Evolutionary conservation across 1,140 invertebrate genomes (phyloP).

Genomic region (Drosophila guanche): DNA sequence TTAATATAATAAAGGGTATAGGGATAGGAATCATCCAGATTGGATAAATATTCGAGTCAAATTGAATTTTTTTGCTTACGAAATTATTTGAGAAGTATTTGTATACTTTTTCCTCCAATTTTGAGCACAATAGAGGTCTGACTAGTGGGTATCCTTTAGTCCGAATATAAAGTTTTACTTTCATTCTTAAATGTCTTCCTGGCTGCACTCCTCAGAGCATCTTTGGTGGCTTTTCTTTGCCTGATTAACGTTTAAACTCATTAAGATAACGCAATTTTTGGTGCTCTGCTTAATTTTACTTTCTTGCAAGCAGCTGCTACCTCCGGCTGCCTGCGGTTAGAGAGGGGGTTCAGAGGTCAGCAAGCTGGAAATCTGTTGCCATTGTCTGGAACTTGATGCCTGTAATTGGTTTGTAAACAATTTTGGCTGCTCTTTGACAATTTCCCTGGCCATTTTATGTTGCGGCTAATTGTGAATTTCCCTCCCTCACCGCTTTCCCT

Average conservation of each 20-base stretch:
- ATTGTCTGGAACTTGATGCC: conserved; percentile 55
- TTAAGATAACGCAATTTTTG: conserved; percentile 81
- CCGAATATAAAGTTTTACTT: no score
- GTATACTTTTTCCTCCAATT: no score
- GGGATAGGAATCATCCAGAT: no score
- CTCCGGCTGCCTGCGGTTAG: conserved; percentile 28
- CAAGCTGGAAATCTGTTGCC: conserved; percentile 63
- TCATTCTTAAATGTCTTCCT: conserved; percentile 21
- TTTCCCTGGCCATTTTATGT: conserved; percentile 58
- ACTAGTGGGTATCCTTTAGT: no score
- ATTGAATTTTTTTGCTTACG: no score
- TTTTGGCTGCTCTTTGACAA: conserved; percentile 72
- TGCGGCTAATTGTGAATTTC: conserved; percentile 62
- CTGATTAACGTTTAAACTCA: conserved; percentile 82
- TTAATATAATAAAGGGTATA: no score
- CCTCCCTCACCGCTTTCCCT: background rate
- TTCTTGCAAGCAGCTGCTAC: conserved; percentile 59
- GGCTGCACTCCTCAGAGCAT: background rate
- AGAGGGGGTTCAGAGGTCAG: conserved; percentile 63
- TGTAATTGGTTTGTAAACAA: conserved; percentile 79
- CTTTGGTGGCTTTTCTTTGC: conserved; percentile 28
- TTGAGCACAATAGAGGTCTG: no score
- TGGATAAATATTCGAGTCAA: no score
- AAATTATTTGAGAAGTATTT: no score
- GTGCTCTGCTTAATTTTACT: conserved; percentile 67